Conservation (phyloP, 2,113 vertebrate genomes). For the Brachypteracias leptosomus region DNA sequence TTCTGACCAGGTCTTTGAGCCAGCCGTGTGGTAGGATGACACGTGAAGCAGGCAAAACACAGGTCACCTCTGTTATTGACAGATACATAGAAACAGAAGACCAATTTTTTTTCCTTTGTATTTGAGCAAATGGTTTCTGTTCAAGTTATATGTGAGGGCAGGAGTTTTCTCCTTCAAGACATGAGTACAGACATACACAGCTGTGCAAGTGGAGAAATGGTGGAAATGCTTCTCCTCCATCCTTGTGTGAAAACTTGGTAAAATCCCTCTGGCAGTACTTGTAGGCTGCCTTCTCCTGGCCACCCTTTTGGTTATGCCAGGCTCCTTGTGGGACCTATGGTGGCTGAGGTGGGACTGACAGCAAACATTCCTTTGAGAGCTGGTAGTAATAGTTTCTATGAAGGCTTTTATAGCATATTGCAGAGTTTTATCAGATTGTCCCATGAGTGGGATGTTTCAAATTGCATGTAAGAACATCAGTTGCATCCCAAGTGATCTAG, state of each 20-base stretch:
- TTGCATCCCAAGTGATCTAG: neutral
- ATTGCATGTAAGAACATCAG: neutral
- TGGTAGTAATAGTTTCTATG: neutral
- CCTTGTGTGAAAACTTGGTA: neutral
- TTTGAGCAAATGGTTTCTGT: neutral
- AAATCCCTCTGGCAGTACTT: neutral
- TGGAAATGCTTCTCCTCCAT: neutral
- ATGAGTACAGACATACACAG: neutral
- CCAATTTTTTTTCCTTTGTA: neutral
- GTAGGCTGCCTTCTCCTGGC: neutral
- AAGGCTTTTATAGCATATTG: neutral
- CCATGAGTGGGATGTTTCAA: neutral
- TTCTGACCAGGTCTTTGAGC: neutral
- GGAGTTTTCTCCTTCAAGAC: neutral
- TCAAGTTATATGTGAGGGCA: neutral
- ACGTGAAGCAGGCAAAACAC: neutral
- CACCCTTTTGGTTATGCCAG: neutral
- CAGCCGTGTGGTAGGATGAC: neutral
- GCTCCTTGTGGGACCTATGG: neutral
- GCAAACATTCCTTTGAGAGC: neutral
- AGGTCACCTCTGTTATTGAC: neutral
- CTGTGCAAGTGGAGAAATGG: neutral
- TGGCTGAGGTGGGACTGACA: neutral
- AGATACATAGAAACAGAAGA: neutral
- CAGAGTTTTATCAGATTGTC: neutral